These are phyloP conservation scores for Alloscopus bannaensis DNA, from an alignment of 2,888 invertebrate genomes.

Conservation along the genomic window DNA sequence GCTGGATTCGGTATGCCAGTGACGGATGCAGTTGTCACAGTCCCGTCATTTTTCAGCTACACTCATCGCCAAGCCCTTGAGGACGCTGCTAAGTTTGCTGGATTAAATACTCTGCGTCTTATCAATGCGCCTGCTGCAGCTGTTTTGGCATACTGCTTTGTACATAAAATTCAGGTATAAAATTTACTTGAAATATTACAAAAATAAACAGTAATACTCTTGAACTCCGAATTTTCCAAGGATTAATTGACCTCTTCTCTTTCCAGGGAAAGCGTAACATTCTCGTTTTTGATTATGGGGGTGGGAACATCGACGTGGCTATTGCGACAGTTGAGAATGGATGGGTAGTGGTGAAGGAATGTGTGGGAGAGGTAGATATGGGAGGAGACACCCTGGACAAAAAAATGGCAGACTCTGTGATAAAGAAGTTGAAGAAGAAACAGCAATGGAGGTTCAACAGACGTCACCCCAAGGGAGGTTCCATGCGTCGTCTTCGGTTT, in stretches of 20 bases:
- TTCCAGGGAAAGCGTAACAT: constrained; percentile 78
- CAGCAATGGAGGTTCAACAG: constrained; percentile 74
- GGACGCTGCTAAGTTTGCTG: constrained; percentile 89
- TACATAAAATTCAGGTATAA: too few species aligned
- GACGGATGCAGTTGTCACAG: constrained; percentile 86
- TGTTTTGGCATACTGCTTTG: constrained; percentile 87
- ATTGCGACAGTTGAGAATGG: constrained; percentile 83
- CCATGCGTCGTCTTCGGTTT: too few species aligned
- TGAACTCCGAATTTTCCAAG: too few species aligned
- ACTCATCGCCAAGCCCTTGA: constrained; percentile 83
- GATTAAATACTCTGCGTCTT: constrained; percentile 90
- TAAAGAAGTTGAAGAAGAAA: constrained; percentile 81
- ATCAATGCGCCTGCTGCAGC: constrained; percentile 94
- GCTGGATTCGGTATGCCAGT: too few species aligned
- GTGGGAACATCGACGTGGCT: constrained; percentile 83
- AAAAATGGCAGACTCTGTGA: constrained; percentile 77
- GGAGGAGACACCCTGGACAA: constrained; percentile 76
- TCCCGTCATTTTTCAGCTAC: constrained; percentile 86
- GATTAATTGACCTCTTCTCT: too few species aligned
- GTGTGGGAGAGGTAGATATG: constrained; percentile 33
- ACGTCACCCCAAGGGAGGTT: too few species aligned
- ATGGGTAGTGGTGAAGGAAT: constrained; percentile 33
- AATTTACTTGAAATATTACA: too few species aligned
- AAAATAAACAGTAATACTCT: too few species aligned
- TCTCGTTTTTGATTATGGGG: constrained; percentile 81